Conservation (phyloP, 2,888 invertebrate genomes). For the Pinctada fucata region DNA sequence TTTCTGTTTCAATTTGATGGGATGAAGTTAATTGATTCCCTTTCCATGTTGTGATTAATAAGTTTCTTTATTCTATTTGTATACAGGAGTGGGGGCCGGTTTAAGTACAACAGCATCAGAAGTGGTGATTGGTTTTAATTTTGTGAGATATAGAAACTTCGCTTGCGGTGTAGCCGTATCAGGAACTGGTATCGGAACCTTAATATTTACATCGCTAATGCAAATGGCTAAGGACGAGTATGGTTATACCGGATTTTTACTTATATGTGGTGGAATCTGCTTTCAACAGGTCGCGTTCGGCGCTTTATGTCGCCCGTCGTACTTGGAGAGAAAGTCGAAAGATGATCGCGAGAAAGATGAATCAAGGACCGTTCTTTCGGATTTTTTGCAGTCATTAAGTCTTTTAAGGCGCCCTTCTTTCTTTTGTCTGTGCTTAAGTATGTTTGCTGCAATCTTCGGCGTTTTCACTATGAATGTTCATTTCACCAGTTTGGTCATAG, state of each 20-base stretch:
- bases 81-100: not conserved
- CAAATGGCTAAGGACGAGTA: not conserved
- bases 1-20: too few species aligned
- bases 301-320: not conserved
- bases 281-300: not conserved
- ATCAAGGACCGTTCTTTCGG: not conserved
- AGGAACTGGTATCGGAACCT: not conserved
- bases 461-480: not conserved
- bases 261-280: not conserved
- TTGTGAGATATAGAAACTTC: not conserved
- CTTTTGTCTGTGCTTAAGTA: not conserved
- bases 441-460: not conserved
- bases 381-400: not conserved
- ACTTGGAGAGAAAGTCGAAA: not conserved
- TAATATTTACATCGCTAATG: not conserved
- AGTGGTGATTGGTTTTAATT: not conserved
- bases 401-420: not conserved
- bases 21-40: too few species aligned
- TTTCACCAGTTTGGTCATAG: not conserved
- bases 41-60: too few species aligned
- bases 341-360: not conserved
- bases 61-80: too few species aligned
- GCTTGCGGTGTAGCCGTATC: not conserved
- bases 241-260: not conserved
- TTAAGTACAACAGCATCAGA: not conserved